Conservation (phyloP, 2,797 vertebrate species). For the Lutjanus campechanus region DNA sequence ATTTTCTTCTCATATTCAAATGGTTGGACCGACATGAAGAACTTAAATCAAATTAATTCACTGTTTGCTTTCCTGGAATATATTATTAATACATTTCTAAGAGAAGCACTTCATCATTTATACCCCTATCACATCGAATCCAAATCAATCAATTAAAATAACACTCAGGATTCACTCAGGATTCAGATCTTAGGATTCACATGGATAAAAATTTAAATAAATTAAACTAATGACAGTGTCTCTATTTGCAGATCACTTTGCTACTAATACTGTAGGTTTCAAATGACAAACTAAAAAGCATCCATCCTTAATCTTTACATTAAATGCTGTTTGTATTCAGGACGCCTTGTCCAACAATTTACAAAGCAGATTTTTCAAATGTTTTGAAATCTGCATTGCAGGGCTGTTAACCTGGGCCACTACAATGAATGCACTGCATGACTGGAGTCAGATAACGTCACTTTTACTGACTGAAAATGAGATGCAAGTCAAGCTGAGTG, state of each 20-base stretch:
- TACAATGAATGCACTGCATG: too few relatives aligned
- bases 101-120: constrained; percentile 17
- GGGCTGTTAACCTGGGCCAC: too few relatives aligned
- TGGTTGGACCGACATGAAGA: constrained; percentile 19
- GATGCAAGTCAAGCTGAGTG: too few relatives aligned
- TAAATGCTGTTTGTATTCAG: background rate
- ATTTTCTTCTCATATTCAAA: constrained; percentile 23
- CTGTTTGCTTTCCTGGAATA: constrained; percentile 37
- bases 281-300: background rate
- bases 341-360: too few relatives aligned
- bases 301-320: background rate
- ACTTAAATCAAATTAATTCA: constrained; percentile 3
- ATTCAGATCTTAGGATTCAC: background rate
- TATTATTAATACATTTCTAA: constrained; percentile 8
- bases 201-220: background rate
- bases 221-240: background rate
- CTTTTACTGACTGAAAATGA: too few relatives aligned
- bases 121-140: background rate
- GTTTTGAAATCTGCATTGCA: background rate
- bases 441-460: too few relatives aligned
- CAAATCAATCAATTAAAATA: constrained; percentile 13
- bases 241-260: background rate
- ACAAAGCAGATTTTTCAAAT: background rate
- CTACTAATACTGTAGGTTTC: background rate
- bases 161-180: background rate